Conservation (phyloP, 2,113 vertebrate genomes). For the Dromiciops gliroides region DNA sequence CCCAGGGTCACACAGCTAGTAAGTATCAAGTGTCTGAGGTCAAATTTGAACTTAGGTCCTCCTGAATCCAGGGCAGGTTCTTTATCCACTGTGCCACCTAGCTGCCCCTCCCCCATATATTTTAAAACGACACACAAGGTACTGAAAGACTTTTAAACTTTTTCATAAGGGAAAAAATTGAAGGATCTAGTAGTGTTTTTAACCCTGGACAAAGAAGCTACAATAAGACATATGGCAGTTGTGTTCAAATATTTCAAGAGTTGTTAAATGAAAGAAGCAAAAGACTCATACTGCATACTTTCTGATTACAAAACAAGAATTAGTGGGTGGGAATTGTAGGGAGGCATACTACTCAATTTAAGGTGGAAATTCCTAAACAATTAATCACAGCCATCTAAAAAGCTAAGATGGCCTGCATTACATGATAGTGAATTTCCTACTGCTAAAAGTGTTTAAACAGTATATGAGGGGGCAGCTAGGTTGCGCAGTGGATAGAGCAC, state of each 20-base stretch:
- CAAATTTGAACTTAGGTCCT: too few species aligned
- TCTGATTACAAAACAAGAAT: background rate
- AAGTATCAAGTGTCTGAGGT: too few species aligned
- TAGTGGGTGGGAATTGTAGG: background rate
- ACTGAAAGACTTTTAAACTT: background rate
- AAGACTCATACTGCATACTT: background rate
- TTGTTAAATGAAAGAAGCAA: background rate
- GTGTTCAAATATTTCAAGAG: background rate
- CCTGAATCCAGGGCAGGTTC: too few species aligned
- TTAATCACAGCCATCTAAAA: background rate
- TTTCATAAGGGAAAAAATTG: background rate
- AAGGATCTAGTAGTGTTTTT: background rate
- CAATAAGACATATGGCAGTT: background rate
- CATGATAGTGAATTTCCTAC: background rate
- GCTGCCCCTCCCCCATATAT: too few species aligned
- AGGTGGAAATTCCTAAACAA: background rate
- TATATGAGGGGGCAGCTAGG: too few species aligned
- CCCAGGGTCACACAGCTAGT: too few species aligned
- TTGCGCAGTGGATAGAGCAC: too few species aligned
- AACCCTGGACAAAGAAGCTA: background rate
- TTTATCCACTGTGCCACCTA: too few species aligned
- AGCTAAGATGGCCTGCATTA: background rate
- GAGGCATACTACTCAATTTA: background rate
- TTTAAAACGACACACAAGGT: too few species aligned
- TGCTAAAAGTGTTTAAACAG: background rate